These are phyloP conservation scores for Cremastinae sp. DNA, from an alignment of 2,888 invertebrate species.

Conservation along the genomic window DNA sequence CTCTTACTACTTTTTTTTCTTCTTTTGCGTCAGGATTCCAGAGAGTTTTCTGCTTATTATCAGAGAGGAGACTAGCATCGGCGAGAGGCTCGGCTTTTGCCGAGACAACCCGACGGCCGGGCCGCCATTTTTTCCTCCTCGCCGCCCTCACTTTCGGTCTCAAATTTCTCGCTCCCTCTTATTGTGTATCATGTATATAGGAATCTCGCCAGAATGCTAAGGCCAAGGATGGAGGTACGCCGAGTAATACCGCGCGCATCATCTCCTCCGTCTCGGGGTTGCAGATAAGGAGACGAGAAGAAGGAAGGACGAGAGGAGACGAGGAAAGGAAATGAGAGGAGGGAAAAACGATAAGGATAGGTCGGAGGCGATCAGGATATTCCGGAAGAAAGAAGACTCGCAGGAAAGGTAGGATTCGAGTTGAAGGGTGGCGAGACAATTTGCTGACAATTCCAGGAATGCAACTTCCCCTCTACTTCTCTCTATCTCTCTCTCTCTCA, in stretches of 20 bases:
- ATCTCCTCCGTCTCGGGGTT: slow-evolving; percentile 27
- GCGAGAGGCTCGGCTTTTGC: slow-evolving; percentile 19
- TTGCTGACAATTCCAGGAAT: slow-evolving; percentile 70
- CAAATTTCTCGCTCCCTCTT: slow-evolving; percentile 13
- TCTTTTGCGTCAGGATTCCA: slow-evolving; percentile 59
- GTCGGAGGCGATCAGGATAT: slow-evolving; percentile 60
- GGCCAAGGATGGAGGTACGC: slow-evolving; percentile 48
- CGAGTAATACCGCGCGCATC: slow-evolving; percentile 65
- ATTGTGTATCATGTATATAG: slow-evolving; percentile 53
- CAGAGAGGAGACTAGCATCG: slow-evolving; percentile 29
- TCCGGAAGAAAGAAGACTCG: slow-evolving; percentile 13
- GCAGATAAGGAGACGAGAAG: slow-evolving; percentile 29
- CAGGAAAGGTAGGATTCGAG: slow-evolving; percentile 28
- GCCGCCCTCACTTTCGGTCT: no score
- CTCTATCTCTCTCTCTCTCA: slow-evolving; percentile 16
- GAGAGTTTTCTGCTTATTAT: slow-evolving; percentile 71
- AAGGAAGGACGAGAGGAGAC: slow-evolving; percentile 21
- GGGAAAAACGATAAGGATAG: no score
- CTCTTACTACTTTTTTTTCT: slow-evolving; percentile 12
- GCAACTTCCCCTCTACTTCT: slow-evolving; percentile 62
- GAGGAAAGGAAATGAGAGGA: slow-evolving; percentile 27
- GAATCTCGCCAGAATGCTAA: slow-evolving; percentile 65
- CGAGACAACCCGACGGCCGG: no score
- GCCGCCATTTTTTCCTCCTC: no score
- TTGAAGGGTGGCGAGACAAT: slow-evolving; percentile 65